These are phyloP conservation scores for Dinomys branickii DNA, from an alignment of 2,113 vertebrate genomes.

Conservation along the genomic window DNA sequence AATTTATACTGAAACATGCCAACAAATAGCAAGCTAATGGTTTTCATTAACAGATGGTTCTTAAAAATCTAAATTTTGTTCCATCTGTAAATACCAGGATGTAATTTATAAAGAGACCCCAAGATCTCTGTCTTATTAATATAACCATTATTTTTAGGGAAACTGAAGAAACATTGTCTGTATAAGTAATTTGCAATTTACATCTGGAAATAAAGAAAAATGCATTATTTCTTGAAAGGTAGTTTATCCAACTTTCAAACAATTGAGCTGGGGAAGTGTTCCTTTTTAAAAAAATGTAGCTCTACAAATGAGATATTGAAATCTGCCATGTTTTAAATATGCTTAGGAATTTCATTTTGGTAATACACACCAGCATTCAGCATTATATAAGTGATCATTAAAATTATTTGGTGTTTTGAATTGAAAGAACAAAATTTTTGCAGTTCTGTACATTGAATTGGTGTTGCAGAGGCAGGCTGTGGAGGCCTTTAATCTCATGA, in stretches of 20 bases:
- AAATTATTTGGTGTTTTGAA: background rate
- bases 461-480: background rate
- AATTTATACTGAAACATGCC: constrained; percentile 12
- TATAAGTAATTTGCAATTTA: constrained; percentile 14
- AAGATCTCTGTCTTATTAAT: background rate
- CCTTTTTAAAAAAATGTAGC: background rate
- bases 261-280: background rate
- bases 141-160: background rate
- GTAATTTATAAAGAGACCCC: background rate
- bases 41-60: constrained; percentile 64
- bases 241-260: background rate
- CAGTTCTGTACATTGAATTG: background rate
- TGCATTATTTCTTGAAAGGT: background rate
- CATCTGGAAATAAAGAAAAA: background rate
- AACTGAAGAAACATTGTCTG: background rate
- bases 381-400: constrained; percentile 6
- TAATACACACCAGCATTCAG: background rate
- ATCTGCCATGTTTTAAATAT: background rate
- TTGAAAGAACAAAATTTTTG: background rate
- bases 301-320: background rate
- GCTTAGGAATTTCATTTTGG: background rate
- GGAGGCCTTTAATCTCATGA: background rate
- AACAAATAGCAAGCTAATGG: constrained; percentile 6
- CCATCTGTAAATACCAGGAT: constrained; percentile 48
- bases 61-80: constrained; percentile 45